phyloP scores from a whole-genome alignment of 2,113 vertebrate genomes.

The Pterophyllum scalare region DNA sequence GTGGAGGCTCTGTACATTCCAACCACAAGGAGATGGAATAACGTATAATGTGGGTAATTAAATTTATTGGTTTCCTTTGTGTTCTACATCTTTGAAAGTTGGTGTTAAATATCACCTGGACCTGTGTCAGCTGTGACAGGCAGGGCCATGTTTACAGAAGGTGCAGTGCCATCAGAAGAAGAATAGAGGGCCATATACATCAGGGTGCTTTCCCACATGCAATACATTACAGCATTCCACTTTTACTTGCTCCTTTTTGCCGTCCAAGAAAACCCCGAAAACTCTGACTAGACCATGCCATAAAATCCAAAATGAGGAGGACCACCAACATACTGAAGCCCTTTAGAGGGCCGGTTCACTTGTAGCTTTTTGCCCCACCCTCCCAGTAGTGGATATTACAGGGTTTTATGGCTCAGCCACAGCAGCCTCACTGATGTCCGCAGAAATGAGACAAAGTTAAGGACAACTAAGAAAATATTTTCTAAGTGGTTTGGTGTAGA shows the following conservation, averaged over 20 bases:
- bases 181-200: conserved; percentile 11
- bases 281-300: conserved; percentile 55
- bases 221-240: conserved; percentile 54
- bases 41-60: background rate
- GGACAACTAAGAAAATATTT: conserved; percentile 55
- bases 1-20: conserved; percentile 3
- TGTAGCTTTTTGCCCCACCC: conserved; percentile 29
- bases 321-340: conserved; percentile 69
- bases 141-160: background rate
- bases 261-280: conserved; percentile 47
- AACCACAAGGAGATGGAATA: background rate
- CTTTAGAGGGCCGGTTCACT: conserved; percentile 45
- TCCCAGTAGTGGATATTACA: conserved; percentile 44
- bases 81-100: background rate
- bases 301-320: conserved; percentile 58
- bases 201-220: conserved; percentile 42
- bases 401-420: conserved; percentile 49
- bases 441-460: conserved; percentile 45
- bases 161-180: conserved; percentile 20
- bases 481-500: conserved; percentile 37
- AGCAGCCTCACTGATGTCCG: conserved; percentile 51
- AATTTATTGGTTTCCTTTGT: background rate
- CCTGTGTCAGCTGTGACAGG: background rate
- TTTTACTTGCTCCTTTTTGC: conserved; percentile 36
- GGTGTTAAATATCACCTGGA: background rate